Evolutionary conservation across 1,140 invertebrate species (phyloP).

Genomic region (Penaeus chinensis): DNA sequence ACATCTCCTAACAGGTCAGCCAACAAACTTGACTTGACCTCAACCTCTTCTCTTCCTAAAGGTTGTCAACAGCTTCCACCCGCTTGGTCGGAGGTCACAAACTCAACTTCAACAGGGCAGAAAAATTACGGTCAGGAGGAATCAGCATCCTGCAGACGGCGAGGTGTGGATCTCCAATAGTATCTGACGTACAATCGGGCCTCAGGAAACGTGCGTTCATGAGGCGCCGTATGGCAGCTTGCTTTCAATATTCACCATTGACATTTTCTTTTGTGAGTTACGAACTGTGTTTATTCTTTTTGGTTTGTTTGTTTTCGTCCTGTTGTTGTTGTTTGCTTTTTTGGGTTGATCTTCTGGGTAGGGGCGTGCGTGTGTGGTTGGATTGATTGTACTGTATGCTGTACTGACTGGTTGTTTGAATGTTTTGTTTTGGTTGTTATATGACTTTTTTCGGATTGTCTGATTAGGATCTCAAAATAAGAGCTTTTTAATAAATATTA

Average conservation of each 20-base stretch:
- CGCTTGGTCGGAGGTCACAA: constrained; percentile 73
- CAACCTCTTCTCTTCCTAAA: background rate
- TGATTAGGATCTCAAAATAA: too few relatives aligned
- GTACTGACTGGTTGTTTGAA: too few relatives aligned
- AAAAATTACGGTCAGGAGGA: constrained; percentile 93
- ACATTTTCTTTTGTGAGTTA: constrained; percentile 78
- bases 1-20: background rate
- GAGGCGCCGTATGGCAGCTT: constrained; percentile 93
- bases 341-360: background rate
- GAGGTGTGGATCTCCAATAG: constrained; percentile 85
- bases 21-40: background rate
- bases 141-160: constrained; percentile 88
- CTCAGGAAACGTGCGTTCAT: constrained; percentile 94
- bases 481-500: too few relatives aligned
- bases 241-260: constrained; percentile 92
- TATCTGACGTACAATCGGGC: constrained; percentile 92
- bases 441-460: background rate
- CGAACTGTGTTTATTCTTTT: background rate
- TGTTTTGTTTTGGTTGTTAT: background rate
- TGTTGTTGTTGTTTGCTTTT: background rate
- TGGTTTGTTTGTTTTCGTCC: background rate
- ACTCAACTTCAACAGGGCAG: constrained; percentile 85
- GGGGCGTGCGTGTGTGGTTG: too few relatives aligned
- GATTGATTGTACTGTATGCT: too few relatives aligned
- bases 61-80: constrained; percentile 47